Evolutionary conservation across 2,888 invertebrate genomes (phyloP).

Genomic region (Agelastica alni): DNA sequence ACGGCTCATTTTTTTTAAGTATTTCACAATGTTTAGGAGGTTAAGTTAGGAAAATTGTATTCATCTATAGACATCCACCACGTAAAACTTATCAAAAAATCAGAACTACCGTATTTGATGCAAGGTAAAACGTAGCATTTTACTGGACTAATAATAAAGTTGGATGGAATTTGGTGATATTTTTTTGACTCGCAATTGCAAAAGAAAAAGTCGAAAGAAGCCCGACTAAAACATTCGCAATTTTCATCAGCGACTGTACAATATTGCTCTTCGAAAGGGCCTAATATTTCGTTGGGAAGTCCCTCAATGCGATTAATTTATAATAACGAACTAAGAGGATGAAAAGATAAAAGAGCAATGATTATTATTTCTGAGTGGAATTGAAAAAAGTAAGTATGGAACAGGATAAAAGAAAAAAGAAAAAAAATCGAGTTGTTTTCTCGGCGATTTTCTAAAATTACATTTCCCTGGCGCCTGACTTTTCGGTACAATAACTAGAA

Average conservation of each 20-base stretch:
- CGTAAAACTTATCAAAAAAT: no score
- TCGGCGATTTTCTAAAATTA: conserved; percentile 15
- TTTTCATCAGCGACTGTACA: conserved; percentile 13
- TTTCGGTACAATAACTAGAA: conserved; percentile 21
- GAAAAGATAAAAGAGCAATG: conserved; percentile 32
- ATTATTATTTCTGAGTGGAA: conserved; percentile 30
- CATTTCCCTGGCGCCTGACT: conserved; percentile 21
- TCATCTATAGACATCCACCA: no score
- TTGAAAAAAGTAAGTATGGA: conserved; percentile 21
- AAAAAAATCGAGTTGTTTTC: conserved; percentile 18
- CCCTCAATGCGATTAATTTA: conserved; percentile 34
- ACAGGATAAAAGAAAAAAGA: conserved; percentile 3
- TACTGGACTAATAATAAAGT: no score
- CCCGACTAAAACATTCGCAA: conserved; percentile 8
- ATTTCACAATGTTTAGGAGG: no score
- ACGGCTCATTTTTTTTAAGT: no score
- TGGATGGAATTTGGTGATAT: no score
- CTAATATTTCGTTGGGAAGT: conserved; percentile 27
- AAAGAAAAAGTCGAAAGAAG: conserved; percentile 12
- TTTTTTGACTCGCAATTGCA: no score
- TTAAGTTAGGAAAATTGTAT: no score
- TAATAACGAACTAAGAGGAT: conserved; percentile 32
- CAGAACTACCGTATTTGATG: no score
- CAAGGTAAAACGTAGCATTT: no score
- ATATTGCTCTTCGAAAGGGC: conserved; percentile 14